Evolutionary conservation across 2,797 vertebrate genomes (phyloP), one percentile per base, ranked within the genome.

Genomic region (Epinephelus awoara): DNA sequence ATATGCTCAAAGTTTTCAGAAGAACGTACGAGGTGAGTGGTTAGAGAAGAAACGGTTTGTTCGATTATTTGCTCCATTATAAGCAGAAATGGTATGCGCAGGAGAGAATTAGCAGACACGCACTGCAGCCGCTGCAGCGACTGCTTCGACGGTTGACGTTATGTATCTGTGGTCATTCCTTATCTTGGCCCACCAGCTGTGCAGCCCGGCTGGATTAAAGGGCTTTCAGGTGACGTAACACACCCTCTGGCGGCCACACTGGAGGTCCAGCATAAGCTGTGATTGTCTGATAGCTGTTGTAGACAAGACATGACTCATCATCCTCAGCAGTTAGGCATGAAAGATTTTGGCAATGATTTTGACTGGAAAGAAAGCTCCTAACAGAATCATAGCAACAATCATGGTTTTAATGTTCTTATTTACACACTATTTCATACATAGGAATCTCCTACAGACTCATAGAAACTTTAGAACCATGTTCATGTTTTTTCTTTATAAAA

Each of bases 101-200:
- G 7, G n/a, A 3, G 72, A 58, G 25, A 55, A 10, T 14, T 10
- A 15, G 6, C 12, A 29, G 23, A 40, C n/a, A 18, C 14, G 44
- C 40, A 47, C 23, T n/a, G n/a, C n/a, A n/a, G n/a, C n/a, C n/a
- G n/a, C 65, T 4, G 5, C 13, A 59, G 15, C 51, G 52, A 72
- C 72, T 58, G 72, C 83, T 67, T 44, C 54, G 73, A 18, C 56
- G 59, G 38, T 57, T 46, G 19, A 27, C 44, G 52, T 71, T 66
- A 5, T 38, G 34, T 27, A 52, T 82, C 80, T 2, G 14, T 42
- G 74, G 70, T 57, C 77, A 46, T 52, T 38, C 42, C 80, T 86
- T 86, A 90, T 85, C 88, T 86, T 14, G 61, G 54, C 61, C 68
- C 72, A 58, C 2, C 84, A 88, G 76, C 83, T 82, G 77, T 72